Conservation (phyloP, 2,113 vertebrate genomes). For the Perca fluviatilis region DNA sequence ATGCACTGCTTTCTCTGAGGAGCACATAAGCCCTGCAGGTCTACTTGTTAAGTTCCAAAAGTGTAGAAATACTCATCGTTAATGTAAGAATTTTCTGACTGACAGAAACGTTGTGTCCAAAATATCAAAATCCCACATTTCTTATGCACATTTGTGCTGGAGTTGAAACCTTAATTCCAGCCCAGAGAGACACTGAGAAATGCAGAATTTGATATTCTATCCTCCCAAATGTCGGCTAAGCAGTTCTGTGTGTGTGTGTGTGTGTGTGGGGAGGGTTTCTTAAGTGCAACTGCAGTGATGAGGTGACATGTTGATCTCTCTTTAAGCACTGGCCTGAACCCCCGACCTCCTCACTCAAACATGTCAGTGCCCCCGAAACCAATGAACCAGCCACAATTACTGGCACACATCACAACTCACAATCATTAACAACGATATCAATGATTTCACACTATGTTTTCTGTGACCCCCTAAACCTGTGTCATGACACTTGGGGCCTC, state of each 20-base stretch:
- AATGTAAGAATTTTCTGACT: conserved; percentile 11
- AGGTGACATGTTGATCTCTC: conserved; percentile 66
- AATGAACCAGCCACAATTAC: conserved; percentile 24
- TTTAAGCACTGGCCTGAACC: conserved; percentile 55
- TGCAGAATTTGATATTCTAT: conserved; percentile 50
- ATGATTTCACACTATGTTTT: conserved; percentile 69
- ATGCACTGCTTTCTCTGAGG: conserved; percentile 26
- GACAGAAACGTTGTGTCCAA: conserved; percentile 28
- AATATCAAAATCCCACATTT: conserved; percentile 52
- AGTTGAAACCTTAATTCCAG: conserved; percentile 49
- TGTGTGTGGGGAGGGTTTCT: conserved; percentile 25
- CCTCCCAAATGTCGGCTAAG: conserved; percentile 28
- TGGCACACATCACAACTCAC: conserved; percentile 47
- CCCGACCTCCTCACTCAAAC: conserved; percentile 49
- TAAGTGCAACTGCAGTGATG: conserved; percentile 60
- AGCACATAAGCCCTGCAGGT: conserved; percentile 12
- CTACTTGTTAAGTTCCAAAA: conserved; percentile 25
- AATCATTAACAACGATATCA: conserved; percentile 59
- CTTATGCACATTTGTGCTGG: conserved; percentile 27
- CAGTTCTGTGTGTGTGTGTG: conserved; percentile 19
- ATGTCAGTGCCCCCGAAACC: conserved; percentile 32
- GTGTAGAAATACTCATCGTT: conserved; percentile 18
- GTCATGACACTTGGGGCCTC: conserved; percentile 38
- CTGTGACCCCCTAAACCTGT: conserved; percentile 40
- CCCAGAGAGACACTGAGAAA: conserved; percentile 46